Base-by-base conservation (phyloP, 2,888 invertebrate genomes). In the Erebia ligea region DNA sequence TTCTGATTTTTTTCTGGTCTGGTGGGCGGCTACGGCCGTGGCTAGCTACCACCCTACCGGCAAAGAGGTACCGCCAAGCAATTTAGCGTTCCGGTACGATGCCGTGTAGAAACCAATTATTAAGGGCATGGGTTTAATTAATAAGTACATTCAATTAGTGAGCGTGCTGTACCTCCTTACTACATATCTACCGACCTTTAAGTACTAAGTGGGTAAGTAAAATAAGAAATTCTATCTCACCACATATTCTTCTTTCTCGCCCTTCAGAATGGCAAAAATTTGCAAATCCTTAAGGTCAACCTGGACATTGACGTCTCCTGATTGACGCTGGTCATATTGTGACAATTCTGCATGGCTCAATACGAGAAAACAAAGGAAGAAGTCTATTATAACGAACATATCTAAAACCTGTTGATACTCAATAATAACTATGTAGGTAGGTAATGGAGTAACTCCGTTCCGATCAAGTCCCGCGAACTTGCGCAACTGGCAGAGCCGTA, bases 201-300 rank as follows among this genome's bases (percentile, higher is more conserved):
- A n/a, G n/a, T 50, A 15, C 50, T 50, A 50, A 2, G 50, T 52
- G n/a, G 50, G 50, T 50, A 50, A 58, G 1, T 58, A 58, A 40
- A 54, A 5, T 52, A 64, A 64, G 42, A 54, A 42, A 40, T 19
- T 13, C 40, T n/a, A 63, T 54, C 89, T 87, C 77, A 90, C 96
- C 94, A 94, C 94, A 81, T 95, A 94, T 80, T 95, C 95, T 73
- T 94, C 95, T 78, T 94, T 88, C 54, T 94, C 93, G 54, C 95
- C 94, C 78, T 95, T 95, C 75, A 96, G 81, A 50, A 96, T 83
- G 9, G 96, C 96, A 79, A 97, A 94, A 79, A 97, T 94, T 81
- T 96, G 95, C 75, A 97, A 93, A 87, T 97, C 96, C 89, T 97
- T 97, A 75, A 97, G 90, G 86, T 96, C 96, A 75, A 97, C 93